A percentile compares a stretch with the other conserved stretches of the same genome.
Conservation (phyloP, 2,888 invertebrate species). For the Poecilus cupreus region DNA sequence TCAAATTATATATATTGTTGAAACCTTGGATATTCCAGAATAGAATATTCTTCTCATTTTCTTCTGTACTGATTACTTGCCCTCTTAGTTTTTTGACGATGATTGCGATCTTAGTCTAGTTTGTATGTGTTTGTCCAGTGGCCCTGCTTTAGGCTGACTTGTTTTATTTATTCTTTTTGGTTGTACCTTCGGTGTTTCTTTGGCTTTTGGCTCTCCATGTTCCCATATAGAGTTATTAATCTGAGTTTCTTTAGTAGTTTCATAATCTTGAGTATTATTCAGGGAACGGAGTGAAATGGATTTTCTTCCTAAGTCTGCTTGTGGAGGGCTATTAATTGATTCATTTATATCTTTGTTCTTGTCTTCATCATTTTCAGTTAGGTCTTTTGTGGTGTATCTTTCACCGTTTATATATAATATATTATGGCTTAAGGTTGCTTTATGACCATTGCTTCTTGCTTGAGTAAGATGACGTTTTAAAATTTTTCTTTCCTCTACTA, state of each 20-base stretch:
- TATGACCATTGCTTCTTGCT: background rate
- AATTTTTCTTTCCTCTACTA: background rate
- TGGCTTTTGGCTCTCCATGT: background rate
- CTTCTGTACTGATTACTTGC: background rate
- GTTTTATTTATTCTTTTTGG: background rate
- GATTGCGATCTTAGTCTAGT: background rate
- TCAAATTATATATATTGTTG: background rate
- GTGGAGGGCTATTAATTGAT: background rate
- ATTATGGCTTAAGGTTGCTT: background rate
- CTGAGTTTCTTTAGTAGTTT: too few species aligned
- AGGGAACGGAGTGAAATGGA: too few species aligned
- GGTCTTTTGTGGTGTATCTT: background rate
- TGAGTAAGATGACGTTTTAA: background rate
- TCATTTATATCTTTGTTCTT: background rate
- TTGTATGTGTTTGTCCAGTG: background rate
- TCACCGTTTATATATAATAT: background rate
- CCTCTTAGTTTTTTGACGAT: background rate
- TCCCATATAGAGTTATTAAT: too few species aligned
- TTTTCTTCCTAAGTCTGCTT: too few species aligned
- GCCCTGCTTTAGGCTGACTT: background rate
- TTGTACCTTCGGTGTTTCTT: background rate
- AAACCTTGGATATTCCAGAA: slow-evolving; percentile 17
- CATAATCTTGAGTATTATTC: too few species aligned
- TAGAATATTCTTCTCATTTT: background rate
- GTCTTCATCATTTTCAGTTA: background rate